These are phyloP conservation scores for Colletes latitarsis DNA, from an alignment of 1,140 invertebrate species.

Conservation along the genomic window DNA sequence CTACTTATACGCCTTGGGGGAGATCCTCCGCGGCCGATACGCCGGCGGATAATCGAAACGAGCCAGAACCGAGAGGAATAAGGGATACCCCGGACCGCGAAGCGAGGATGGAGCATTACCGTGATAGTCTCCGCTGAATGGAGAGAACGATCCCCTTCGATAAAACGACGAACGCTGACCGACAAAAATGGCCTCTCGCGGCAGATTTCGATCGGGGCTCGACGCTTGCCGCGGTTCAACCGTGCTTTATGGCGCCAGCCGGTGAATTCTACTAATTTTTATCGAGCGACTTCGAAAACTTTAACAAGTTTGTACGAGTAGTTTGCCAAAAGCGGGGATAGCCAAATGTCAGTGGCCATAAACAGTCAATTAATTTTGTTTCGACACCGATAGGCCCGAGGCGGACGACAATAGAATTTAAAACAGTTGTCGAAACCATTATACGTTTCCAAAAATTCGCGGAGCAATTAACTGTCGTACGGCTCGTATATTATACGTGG, in stretches of 20 bases:
- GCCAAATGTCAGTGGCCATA: too few species aligned
- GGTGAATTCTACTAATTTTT: neutral
- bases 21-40: slow-evolving; percentile 44
- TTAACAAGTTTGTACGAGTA: too few species aligned
- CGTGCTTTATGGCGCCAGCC: neutral
- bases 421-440: too few species aligned
- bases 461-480: too few species aligned
- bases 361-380: too few species aligned
- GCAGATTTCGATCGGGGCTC: neutral
- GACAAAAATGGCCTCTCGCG: neutral
- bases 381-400: too few species aligned
- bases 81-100: neutral
- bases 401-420: too few species aligned
- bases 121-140: neutral
- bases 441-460: too few species aligned
- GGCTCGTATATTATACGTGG: too few species aligned
- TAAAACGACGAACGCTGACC: slow-evolving; percentile 13
- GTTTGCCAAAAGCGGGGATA: too few species aligned
- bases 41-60: slow-evolving; percentile 34
- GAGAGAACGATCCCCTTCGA: neutral
- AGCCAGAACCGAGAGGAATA: neutral
- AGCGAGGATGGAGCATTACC: slow-evolving; percentile 6
- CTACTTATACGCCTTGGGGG: slow-evolving; percentile 49
- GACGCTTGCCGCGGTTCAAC: neutral
- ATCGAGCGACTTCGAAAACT: too few species aligned